A percentile compares a stretch with the other conserved stretches of the same genome.
phyloP scores from a whole-genome alignment of 2,797 vertebrate species.

The Sebastes itinus region DNA sequence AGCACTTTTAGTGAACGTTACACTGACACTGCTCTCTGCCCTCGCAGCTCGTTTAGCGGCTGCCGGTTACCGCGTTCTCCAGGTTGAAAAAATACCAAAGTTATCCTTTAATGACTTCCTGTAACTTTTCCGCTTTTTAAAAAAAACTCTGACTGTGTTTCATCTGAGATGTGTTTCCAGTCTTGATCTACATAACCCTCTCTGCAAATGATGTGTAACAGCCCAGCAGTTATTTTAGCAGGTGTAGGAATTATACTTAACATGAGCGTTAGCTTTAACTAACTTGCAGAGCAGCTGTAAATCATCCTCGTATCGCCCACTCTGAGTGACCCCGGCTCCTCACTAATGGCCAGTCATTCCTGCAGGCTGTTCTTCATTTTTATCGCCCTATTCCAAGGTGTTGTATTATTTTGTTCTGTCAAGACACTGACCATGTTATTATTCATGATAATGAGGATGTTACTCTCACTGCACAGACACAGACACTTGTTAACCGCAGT shows the following conservation, averaged over 20 bases:
- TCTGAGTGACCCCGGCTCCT: constrained; percentile 39
- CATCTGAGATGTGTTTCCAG: neutral
- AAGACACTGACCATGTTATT: constrained; percentile 74
- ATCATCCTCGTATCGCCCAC: constrained; percentile 45
- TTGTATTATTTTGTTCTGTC: constrained; percentile 75
- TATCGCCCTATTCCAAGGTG: constrained; percentile 49
- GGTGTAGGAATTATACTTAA: neutral
- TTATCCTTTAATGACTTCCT: constrained; percentile 3
- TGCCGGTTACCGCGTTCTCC: too few species aligned
- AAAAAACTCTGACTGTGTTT: neutral
- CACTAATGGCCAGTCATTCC: constrained; percentile 62
- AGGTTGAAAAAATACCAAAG: too few species aligned
- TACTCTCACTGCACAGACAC: constrained; percentile 54
- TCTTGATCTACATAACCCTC: neutral
- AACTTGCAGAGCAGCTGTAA: constrained; percentile 30
- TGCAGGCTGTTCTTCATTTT: constrained; percentile 68
- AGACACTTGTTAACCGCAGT: constrained; percentile 16
- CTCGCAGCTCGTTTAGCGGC: too few species aligned
- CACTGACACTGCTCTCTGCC: too few species aligned
- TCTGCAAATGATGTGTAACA: constrained; percentile 13
- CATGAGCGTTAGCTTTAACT: constrained; percentile 22
- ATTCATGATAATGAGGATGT: constrained; percentile 67
- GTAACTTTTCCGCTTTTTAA: neutral
- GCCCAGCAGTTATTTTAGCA: neutral
- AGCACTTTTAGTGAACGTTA: too few species aligned